Conservation (phyloP, 2,888 invertebrate genomes). For the Callinectes sapidus region DNA sequence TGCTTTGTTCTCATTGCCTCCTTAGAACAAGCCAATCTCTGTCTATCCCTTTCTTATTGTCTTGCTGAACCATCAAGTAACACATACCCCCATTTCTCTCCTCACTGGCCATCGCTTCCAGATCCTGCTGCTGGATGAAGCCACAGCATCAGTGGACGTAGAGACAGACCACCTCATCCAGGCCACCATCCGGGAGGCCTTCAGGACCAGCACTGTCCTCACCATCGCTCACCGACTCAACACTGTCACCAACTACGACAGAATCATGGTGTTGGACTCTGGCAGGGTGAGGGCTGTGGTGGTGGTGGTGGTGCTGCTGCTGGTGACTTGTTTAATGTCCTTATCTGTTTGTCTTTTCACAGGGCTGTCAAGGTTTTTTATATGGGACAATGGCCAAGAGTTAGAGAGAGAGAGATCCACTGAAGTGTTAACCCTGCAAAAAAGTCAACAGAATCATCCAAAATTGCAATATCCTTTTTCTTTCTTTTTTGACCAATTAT, state of each 20-base stretch:
- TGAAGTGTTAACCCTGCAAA: too few relatives aligned
- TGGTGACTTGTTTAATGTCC: too few relatives aligned
- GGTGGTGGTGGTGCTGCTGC: not conserved
- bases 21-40: too few relatives aligned
- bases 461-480: too few relatives aligned
- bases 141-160: slow-evolving; percentile 79
- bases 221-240: slow-evolving; percentile 95
- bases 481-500: too few relatives aligned
- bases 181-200: slow-evolving; percentile 89
- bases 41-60: not conserved
- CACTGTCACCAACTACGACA: slow-evolving; percentile 91
- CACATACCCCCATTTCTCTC: too few relatives aligned
- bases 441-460: too few relatives aligned
- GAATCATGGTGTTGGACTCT: slow-evolving; percentile 74
- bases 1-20: too few relatives aligned
- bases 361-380: too few relatives aligned
- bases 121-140: slow-evolving; percentile 79
- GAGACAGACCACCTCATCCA: slow-evolving; percentile 80
- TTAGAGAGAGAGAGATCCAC: too few relatives aligned
- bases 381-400: too few relatives aligned
- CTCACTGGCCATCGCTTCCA: not conserved
- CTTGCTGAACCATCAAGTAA: not conserved
- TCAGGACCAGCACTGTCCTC: slow-evolving; percentile 89
- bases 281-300: slow-evolving; percentile 75
- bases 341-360: too few relatives aligned